Evolutionary conservation across 2,888 invertebrate genomes (phyloP).

Genomic region (Nowickia ferox): DNA sequence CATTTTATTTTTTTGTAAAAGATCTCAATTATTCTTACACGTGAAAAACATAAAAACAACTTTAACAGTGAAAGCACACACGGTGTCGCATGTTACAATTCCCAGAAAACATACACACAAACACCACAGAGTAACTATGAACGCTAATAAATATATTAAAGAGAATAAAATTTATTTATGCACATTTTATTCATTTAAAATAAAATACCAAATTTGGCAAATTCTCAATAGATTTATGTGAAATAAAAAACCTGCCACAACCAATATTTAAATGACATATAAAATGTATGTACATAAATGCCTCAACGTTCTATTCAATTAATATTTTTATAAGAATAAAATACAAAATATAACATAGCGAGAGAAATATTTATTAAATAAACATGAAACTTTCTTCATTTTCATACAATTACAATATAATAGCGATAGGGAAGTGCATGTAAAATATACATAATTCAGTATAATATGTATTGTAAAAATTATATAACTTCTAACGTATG

Average conservation of each 20-base stretch:
- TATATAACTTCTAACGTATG: constrained; percentile 46
- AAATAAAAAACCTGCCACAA: constrained; percentile 1
- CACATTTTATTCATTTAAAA: constrained; percentile 42
- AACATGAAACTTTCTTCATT: constrained; percentile 30
- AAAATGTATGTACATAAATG: constrained; percentile 6
- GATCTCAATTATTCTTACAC: neutral
- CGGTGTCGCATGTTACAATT: constrained; percentile 66
- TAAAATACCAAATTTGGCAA: constrained; percentile 57
- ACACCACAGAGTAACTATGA: constrained; percentile 35
- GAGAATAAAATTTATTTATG: neutral
- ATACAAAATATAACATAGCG: neutral
- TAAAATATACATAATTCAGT: neutral
- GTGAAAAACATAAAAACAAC: neutral
- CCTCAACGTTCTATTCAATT: constrained; percentile 6
- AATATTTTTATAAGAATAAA: constrained; percentile 21
- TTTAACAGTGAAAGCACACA: constrained; percentile 62
- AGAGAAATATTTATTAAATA: constrained; percentile 14
- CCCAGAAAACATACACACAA: constrained; percentile 14
- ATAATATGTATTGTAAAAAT: neutral
- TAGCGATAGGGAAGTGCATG: neutral
- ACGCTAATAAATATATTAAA: constrained; percentile 61
- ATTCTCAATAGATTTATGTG: constrained; percentile 44
- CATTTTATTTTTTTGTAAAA: neutral
- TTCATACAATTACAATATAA: neutral
- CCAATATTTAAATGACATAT: neutral